These are phyloP conservation scores for Neoitamus cyanurus DNA, from an alignment of 2,888 invertebrate genomes.

Conservation along the genomic window DNA sequence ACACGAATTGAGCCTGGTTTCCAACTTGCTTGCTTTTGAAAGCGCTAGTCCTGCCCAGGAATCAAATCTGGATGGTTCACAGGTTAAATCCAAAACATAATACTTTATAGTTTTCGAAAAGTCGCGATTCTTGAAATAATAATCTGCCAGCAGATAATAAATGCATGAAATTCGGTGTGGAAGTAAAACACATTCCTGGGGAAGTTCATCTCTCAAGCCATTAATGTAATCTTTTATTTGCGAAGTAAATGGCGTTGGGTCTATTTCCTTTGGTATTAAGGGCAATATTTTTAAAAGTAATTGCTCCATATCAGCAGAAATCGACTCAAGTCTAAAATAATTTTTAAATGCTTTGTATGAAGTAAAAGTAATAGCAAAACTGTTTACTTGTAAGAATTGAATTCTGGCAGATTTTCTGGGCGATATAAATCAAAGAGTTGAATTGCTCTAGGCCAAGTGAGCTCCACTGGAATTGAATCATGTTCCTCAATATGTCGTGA, in stretches of 20 bases:
- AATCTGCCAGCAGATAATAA: conserved; percentile 92
- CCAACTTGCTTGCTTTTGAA: conserved; percentile 80
- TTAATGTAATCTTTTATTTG: conserved; percentile 77
- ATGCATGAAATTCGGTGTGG: conserved; percentile 77
- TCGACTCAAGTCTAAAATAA: conserved; percentile 71
- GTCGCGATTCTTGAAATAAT: conserved; percentile 89
- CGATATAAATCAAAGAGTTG: conserved; percentile 84
- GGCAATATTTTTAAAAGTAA: conserved; percentile 77
- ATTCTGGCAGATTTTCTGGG: conserved; percentile 82
- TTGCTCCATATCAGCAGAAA: conserved; percentile 84
- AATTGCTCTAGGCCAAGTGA: conserved; percentile 80
- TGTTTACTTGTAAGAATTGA: conserved; percentile 74
- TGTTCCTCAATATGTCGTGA: conserved; percentile 69
- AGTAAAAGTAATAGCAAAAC: background rate
- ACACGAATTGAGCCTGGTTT: conserved; percentile 82
- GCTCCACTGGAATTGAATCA: conserved; percentile 74
- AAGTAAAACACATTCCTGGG: conserved; percentile 68
- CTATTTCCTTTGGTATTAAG: conserved; percentile 75
- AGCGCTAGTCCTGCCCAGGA: conserved; percentile 94
- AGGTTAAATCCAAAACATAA: conserved; percentile 84
- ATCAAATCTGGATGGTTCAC: conserved; percentile 83
- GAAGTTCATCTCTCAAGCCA: conserved; percentile 70
- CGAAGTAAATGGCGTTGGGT: conserved; percentile 73
- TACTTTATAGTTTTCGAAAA: conserved; percentile 79
- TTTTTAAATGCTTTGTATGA: background rate